Evolutionary conservation across 2,113 vertebrate genomes (phyloP).

Genomic region (Alaudala cheleensis): DNA sequence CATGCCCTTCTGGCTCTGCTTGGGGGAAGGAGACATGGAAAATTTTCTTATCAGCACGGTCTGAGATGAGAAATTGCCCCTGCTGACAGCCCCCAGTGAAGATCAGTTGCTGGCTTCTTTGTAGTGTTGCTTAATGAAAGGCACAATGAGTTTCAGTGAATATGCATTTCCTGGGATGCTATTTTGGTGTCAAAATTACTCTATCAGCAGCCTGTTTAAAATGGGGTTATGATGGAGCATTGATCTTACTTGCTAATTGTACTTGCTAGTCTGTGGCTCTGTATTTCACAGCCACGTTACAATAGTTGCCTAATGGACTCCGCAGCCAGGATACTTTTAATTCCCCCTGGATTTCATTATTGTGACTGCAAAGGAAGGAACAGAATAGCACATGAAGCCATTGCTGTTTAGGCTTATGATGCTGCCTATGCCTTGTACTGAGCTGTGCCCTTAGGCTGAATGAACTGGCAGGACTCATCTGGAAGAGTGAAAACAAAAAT

Average conservation of each 20-base stretch:
- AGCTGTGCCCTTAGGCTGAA: constrained; percentile 12
- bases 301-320: not conserved
- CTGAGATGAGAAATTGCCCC: not conserved
- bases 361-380: constrained; percentile 26
- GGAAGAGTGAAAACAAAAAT: not conserved
- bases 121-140: not conserved
- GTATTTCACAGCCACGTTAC: constrained; percentile 21
- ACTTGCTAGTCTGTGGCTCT: constrained; percentile 16
- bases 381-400: constrained; percentile 24
- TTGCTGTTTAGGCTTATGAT: not conserved
- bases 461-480: not conserved
- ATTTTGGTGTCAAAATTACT: not conserved
- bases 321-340: constrained; percentile 23
- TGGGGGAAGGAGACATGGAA: not conserved
- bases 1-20: not conserved
- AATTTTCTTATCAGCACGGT: not conserved
- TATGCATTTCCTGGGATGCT: not conserved
- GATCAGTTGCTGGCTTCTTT: not conserved
- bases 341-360: constrained; percentile 43
- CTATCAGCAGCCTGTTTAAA: not conserved
- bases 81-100: not conserved
- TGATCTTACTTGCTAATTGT: not conserved
- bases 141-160: not conserved
- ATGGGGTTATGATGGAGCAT: not conserved
- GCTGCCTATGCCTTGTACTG: not conserved